A percentile compares a stretch with the other conserved stretches of the same genome.
Evolutionary conservation across 2,797 vertebrate genomes (phyloP).

Genomic region (Phoxinus dragarum): DNA sequence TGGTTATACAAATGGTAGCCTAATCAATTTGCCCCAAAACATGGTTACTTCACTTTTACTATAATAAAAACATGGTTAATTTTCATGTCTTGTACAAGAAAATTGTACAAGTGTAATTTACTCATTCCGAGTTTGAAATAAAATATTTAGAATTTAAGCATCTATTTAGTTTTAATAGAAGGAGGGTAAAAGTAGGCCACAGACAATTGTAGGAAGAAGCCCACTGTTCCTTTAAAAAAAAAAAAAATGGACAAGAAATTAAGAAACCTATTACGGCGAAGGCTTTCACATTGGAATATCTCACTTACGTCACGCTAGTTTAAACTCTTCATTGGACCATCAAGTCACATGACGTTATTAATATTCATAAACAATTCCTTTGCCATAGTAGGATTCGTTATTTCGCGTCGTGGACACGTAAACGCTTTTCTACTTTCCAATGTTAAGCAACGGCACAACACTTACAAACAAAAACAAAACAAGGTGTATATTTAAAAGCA

Average conservation of each 20-base stretch:
- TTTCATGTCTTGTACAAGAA: neutral
- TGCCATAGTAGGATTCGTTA: constrained; percentile 11
- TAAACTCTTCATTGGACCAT: neutral
- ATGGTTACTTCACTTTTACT: neutral
- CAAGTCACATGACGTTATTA: constrained; percentile 12
- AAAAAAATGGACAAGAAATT: neutral
- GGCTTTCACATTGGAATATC: neutral
- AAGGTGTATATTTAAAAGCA: neutral
- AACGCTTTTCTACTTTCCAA: constrained; percentile 18
- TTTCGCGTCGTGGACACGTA: constrained; percentile 46
- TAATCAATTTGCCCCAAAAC: neutral
- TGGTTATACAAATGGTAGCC: neutral
- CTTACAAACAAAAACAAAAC: constrained; percentile 24
- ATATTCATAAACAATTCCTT: constrained; percentile 1
- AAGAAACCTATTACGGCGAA: constrained; percentile 4
- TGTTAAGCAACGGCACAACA: neutral
- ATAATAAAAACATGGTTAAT: neutral
- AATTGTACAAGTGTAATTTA: neutral
- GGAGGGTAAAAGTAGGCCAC: neutral
- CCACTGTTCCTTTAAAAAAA: constrained; percentile 31
- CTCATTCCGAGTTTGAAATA: neutral
- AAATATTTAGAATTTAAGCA: neutral
- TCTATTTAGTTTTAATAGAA: neutral
- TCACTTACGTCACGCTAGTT: neutral
- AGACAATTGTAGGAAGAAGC: constrained; percentile 11